phyloP scores from a whole-genome alignment of 2,797 vertebrate genomes.

The Pristis pectinata region DNA sequence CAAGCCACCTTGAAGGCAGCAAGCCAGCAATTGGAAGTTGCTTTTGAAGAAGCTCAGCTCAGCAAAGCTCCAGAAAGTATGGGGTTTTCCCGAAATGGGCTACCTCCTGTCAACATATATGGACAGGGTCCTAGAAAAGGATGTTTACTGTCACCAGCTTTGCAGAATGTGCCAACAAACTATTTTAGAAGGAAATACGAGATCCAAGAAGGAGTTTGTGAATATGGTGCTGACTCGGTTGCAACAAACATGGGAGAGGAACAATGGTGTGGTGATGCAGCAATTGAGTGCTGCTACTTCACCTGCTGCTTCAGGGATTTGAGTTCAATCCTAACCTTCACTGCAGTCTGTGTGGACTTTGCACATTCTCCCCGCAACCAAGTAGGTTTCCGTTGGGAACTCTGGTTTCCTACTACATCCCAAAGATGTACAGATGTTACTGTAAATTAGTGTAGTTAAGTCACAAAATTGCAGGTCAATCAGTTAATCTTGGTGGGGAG shows the following conservation, averaged over 20 bases:
- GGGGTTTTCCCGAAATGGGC: not conserved
- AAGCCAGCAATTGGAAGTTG: not conserved
- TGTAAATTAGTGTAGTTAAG: too few species aligned
- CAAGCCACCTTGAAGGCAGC: not conserved
- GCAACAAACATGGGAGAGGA: not conserved
- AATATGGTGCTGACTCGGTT: not conserved
- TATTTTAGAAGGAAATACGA: not conserved
- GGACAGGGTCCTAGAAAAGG: not conserved
- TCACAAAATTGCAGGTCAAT: too few species aligned
- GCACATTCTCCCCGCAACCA: too few species aligned
- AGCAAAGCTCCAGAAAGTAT: not conserved
- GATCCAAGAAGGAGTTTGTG: not conserved
- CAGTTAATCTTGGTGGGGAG: too few species aligned
- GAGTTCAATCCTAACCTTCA: too few species aligned
- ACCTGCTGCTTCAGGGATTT: too few species aligned
- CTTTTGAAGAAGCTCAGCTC: not conserved
- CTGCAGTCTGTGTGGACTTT: too few species aligned
- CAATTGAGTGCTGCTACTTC: too few species aligned
- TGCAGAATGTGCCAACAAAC: not conserved
- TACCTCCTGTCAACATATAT: not conserved
- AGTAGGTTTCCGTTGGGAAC: too few species aligned
- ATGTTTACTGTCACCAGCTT: not conserved
- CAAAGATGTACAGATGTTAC: too few species aligned
- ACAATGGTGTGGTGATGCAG: too few species aligned
- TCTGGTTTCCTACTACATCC: too few species aligned